Base-by-base conservation (phyloP, 1,140 invertebrate species). In the Achatina immaculata region DNA sequence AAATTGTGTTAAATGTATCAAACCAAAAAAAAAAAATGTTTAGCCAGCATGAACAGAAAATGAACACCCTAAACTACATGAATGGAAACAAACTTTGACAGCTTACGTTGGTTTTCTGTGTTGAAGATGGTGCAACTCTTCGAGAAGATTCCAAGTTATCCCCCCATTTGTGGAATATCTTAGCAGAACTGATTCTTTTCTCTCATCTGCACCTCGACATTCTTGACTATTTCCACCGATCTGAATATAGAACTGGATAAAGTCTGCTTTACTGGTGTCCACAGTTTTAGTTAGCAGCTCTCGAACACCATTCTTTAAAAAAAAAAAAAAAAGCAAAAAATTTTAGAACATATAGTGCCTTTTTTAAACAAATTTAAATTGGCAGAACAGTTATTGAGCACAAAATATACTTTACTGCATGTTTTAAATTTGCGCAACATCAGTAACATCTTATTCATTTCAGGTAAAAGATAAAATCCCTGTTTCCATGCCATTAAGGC, bases 141-240 rank as follows among this genome's bases (percentile, higher is more conserved):
- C 84, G 62, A 92, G 84, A 14, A 90, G 82, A 48, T 85, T 82
- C 91, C 91, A 92, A n/a, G 85, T 88, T 65, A 88, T 89, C 11
- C 91, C 90, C 31, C 89, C 89, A 87, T 92, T 85, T 21, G 78
- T 86, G 9, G 90, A 90, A 83, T 89, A 92, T 80, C 91, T 87
- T 21, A 92, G 75, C 28, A 90, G 78, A 0, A 92, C 81, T 14
- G 88, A 86, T 72, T 90, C 86, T 7, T 83, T 80, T 38, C 87
- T 66, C 0, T 76, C 79, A 0, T 89, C 85, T 28, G 83, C 85
- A 28, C 89, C 89, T 76, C 81, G 84, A 83, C 90, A 90, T 0
- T 65, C 40, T 19, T 62, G 31, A 21, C 84, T 80, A 14, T 84
- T 80, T 19, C 89, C 90, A 21, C 87, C 90, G 21, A 90, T 84